Evolutionary conservation across 2,113 vertebrate genomes (phyloP), one percentile per base, ranked within the genome.

Genomic region (Geococcyx californianus): DNA sequence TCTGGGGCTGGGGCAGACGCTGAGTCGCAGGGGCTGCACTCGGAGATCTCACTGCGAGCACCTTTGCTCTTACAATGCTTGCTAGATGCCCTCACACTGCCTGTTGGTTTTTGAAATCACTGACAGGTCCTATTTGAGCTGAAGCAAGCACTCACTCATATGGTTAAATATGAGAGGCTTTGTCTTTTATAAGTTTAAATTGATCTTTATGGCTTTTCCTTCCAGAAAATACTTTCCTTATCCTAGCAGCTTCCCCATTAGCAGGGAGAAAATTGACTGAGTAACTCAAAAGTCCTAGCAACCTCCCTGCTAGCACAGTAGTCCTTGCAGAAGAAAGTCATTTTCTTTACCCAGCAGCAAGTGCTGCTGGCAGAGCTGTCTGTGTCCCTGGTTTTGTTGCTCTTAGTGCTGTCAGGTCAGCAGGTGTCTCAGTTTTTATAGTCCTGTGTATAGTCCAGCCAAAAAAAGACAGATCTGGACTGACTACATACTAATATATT

Each of bases 101-200:
- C 49, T 67, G 60, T 62, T 56, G 4, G 12, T 77, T 26, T 51
- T n/a, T 63, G 28, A 31, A 60, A 24, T 84, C 81, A 40, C 77
- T 68, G 52, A 7, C 29, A 66, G 84, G 82, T 44, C 3, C 10
- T 26, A 4, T 24, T 28, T 40, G 52, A 82, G 66, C 64, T 78
- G 5, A 17, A 82, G 14, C 73, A 54, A 8, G 36, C 31, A 5
- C 42, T 68, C 5, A 1, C 36, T 38, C 2, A 0, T 28, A 0
- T 40, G 40, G 36, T 36, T 81, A 23, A 52, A 49, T 1, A 3
- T 7, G 56, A 82, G 66, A 24, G 81, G 72, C 64, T 84, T 94
- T 78, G 33, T 87, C 60, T 89, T 70, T 70, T 82, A 0, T 17
- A 40, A 72, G 26, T 87, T 87, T 40, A 45, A 64, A 49, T 84